Percentiles rank a stretch among this genome's conserved stretches.
These are phyloP conservation scores for Mobula hypostoma DNA, from an alignment of 2,113 vertebrate species.

Conservation along the genomic window DNA sequence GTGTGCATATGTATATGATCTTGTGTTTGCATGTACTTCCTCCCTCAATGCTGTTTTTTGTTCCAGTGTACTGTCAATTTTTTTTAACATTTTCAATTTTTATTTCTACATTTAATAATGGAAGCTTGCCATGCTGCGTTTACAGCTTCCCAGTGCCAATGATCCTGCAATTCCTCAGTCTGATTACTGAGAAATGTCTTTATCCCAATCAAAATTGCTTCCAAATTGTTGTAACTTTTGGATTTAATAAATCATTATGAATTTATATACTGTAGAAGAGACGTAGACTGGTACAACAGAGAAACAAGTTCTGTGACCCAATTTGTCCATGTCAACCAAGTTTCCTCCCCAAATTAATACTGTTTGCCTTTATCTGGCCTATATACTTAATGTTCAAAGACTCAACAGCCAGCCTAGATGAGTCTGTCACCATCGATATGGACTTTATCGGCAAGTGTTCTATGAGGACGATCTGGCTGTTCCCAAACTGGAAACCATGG, in stretches of 20 bases:
- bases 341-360: too few relatives aligned
- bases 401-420: too few relatives aligned
- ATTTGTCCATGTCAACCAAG: too few relatives aligned
- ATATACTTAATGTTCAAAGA: too few relatives aligned
- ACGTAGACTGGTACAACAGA: too few relatives aligned
- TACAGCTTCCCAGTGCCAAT: background rate
- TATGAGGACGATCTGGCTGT: too few relatives aligned
- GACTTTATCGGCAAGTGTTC: too few relatives aligned
- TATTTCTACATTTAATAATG: conserved; percentile 12
- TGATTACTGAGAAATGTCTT: background rate
- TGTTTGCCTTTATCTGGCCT: too few relatives aligned
- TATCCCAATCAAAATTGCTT: background rate
- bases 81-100: background rate
- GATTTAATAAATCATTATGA: background rate
- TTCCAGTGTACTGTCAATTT: background rate
- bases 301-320: too few relatives aligned
- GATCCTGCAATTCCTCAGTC: background rate
- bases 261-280: too few relatives aligned
- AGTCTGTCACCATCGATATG: too few relatives aligned
- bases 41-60: background rate
- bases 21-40: background rate
- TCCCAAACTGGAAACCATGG: too few relatives aligned
- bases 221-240: background rate
- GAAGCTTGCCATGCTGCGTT: background rate
- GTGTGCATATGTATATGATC: background rate